Percentiles rank a stretch among this genome's conserved stretches.
These are phyloP conservation scores for Oscheius sp. DNA, from an alignment of 2,888 invertebrate genomes.

Conservation along the genomic window DNA sequence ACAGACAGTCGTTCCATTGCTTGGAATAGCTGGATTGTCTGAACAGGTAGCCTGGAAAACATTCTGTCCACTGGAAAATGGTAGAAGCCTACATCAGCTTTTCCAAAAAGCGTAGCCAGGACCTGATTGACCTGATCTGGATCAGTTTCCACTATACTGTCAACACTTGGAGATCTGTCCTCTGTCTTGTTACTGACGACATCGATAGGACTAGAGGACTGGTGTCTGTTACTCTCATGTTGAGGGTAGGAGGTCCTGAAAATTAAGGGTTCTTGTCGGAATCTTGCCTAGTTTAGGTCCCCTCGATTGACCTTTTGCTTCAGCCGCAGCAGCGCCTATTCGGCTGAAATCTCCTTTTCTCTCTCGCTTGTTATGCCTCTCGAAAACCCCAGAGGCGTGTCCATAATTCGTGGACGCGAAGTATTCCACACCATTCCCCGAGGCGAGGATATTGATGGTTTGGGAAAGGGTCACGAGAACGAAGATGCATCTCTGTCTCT, in stretches of 20 bases:
- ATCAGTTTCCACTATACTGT: slow-evolving; percentile 16
- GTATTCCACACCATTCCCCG: slow-evolving; percentile 20
- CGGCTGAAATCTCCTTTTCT: neutral
- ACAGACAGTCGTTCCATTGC: slow-evolving; percentile 31
- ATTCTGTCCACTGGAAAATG: neutral
- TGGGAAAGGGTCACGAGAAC: neutral
- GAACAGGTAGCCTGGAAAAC: neutral
- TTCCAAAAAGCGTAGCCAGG: slow-evolving; percentile 22
- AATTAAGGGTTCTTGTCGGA: too few relatives aligned
- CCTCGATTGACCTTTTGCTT: too few relatives aligned
- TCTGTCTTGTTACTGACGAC: too few relatives aligned
- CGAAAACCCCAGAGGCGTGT: slow-evolving; percentile 23
- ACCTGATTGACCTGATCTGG: slow-evolving; percentile 21
- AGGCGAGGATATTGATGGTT: slow-evolving; percentile 22
- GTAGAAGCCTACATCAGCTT: slow-evolving; percentile 4
- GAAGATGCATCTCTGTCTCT: neutral
- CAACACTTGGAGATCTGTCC: slow-evolving; percentile 18
- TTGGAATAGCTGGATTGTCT: slow-evolving; percentile 22
- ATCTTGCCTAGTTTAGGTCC: too few relatives aligned
- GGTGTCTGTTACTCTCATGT: neutral
- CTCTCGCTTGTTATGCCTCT: neutral
- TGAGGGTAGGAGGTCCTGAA: slow-evolving; percentile 22
- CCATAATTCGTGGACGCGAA: slow-evolving; percentile 10
- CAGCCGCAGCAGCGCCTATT: neutral
- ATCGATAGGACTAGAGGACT: neutral